Conservation (phyloP, 2,113 vertebrate genomes). For the Syngnathus typhle region DNA sequence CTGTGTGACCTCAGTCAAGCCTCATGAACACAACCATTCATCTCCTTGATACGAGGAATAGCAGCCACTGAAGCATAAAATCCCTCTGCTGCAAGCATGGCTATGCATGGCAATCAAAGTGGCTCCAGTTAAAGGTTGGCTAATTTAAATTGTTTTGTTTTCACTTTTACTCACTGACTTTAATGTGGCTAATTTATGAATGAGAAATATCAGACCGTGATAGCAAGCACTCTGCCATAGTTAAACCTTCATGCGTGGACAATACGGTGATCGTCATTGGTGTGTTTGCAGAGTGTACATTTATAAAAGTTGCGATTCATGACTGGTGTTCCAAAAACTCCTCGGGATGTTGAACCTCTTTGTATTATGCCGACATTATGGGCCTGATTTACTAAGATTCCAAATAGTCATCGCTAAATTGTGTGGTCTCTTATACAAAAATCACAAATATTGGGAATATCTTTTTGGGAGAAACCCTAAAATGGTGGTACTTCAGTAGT, state of each 20-base stretch:
- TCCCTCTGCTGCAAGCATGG: conserved; percentile 4
- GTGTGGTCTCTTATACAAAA: too few relatives aligned
- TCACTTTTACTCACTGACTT: not conserved
- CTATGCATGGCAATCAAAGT: conserved; percentile 6
- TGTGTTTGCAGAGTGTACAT: not conserved
- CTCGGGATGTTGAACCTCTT: not conserved
- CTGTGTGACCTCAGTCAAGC: conserved; percentile 36
- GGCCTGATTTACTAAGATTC: too few relatives aligned
- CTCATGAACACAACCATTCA: conserved; percentile 39
- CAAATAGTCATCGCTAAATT: too few relatives aligned
- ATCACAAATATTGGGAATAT: too few relatives aligned
- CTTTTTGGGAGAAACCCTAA: too few relatives aligned
- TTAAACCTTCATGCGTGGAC: not conserved
- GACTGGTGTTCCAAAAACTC: not conserved
- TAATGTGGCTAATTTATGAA: not conserved
- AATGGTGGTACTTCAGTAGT: too few relatives aligned
- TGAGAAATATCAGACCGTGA: not conserved
- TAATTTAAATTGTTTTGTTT: conserved; percentile 2
- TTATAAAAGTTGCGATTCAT: not conserved
- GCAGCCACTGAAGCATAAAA: conserved; percentile 35
- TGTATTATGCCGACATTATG: too few relatives aligned
- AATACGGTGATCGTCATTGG: not conserved
- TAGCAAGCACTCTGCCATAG: not conserved
- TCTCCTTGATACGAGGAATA: conserved; percentile 45
- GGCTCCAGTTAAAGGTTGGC: not conserved